Conservation (phyloP, 2,113 vertebrate species). For the Scytalopus superciliaris region DNA sequence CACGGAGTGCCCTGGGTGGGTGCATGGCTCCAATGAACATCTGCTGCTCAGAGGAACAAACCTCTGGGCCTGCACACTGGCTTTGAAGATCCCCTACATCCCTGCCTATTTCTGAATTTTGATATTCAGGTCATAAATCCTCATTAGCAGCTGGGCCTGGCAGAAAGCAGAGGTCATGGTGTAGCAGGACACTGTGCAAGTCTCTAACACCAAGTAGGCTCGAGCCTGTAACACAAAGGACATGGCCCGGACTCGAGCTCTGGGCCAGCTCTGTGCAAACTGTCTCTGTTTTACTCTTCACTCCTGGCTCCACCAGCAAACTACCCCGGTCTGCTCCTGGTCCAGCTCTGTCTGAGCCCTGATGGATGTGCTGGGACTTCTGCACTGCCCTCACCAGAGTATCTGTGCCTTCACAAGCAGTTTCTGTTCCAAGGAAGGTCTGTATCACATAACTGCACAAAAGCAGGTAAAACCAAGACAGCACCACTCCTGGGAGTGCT, state of each 20-base stretch:
- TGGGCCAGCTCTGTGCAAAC: not conserved
- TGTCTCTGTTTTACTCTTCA: not conserved
- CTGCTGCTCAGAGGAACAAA: not conserved
- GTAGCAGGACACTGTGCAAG: not conserved
- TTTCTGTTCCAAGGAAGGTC: not conserved
- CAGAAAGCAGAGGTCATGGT: not conserved
- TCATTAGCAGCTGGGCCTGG: not conserved
- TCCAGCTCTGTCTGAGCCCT: not conserved
- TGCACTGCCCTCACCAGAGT: not conserved
- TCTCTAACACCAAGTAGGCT: not conserved
- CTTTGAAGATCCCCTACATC: no score
- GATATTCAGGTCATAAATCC: rapidly evolving
- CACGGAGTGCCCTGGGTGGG: not conserved
- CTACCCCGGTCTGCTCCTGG: not conserved
- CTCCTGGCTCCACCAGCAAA: not conserved
- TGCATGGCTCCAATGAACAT: rapidly evolving
- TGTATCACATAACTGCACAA: not conserved
- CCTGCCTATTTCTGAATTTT: not conserved
- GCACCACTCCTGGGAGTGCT: not conserved
- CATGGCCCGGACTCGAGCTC: not conserved
- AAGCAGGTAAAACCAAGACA: not conserved
- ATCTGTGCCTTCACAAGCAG: not conserved
- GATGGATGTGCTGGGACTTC: not conserved
- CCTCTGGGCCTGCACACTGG: not conserved
- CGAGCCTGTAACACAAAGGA: not conserved